Evolutionary conservation across 2,888 invertebrate genomes (phyloP).

Genomic region (Listrodromus nycthemerus): DNA sequence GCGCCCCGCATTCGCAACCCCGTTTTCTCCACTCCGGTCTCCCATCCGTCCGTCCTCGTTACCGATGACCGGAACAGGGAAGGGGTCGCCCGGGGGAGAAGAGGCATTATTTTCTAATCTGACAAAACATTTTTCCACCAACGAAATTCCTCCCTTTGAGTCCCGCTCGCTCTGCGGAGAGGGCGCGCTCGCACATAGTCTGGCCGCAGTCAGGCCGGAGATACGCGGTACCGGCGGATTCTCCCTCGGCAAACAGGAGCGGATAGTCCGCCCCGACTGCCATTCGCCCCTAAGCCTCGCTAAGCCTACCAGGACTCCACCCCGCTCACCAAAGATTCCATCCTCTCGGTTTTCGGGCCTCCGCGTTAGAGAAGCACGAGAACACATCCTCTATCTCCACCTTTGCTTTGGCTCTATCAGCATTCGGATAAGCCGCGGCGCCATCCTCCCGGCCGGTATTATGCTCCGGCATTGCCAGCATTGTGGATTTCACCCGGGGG

Average conservation of each 20-base stretch:
- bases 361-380: conserved; percentile 15
- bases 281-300: conserved; percentile 73
- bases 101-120: conserved; percentile 70
- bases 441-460: conserved; percentile 72
- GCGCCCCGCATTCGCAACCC: conserved; percentile 1
- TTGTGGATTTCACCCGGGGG: conserved; percentile 71
- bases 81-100: neutral
- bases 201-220: conserved; percentile 31
- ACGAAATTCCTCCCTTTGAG: conserved; percentile 67
- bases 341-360: conserved; percentile 32
- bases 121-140: conserved; percentile 76
- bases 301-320: conserved; percentile 76
- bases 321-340: conserved; percentile 76
- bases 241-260: conserved; percentile 40
- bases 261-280: conserved; percentile 28
- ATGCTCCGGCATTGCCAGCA: conserved; percentile 77
- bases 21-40: conserved; percentile 15
- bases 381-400: conserved; percentile 75
- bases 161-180: conserved; percentile 28
- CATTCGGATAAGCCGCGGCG: conserved; percentile 78
- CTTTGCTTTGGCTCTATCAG: conserved; percentile 76
- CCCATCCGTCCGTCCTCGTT: conserved; percentile 10
- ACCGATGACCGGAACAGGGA: conserved; percentile 22
- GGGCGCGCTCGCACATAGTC: conserved; percentile 51
- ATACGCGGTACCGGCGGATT: conserved; percentile 49